Evolutionary conservation across 2,797 vertebrate species (phyloP).

Genomic region (Anguilla marmorata): DNA sequence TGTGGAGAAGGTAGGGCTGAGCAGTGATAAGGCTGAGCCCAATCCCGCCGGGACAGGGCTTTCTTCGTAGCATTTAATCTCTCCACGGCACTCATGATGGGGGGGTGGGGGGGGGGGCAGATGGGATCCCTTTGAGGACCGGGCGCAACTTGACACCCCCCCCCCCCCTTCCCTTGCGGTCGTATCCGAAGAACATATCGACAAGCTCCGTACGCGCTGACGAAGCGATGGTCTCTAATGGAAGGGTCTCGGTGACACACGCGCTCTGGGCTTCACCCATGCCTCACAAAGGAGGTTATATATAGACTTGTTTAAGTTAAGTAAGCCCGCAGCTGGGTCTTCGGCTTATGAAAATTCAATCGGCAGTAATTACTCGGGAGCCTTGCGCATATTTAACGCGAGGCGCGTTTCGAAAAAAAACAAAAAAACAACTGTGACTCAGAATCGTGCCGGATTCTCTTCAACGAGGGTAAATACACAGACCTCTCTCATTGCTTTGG

Average conservation of each 20-base stretch:
- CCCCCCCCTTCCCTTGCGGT: not conserved
- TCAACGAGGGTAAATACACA: conserved; percentile 46
- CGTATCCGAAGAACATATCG: conserved; percentile 19
- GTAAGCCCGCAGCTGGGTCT: conserved; percentile 43
- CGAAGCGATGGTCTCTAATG: conserved; percentile 2
- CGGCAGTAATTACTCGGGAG: conserved; percentile 68
- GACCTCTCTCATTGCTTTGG: conserved; percentile 51
- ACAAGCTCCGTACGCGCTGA: not conserved
- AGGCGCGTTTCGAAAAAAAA: conserved; percentile 55
- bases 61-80: not conserved
- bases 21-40: not conserved
- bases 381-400: conserved; percentile 71
- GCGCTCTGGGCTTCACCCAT: not conserved
- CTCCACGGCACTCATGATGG: not conserved
- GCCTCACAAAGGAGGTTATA: conserved; percentile 55
- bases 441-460: conserved; percentile 41
- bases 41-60: not conserved
- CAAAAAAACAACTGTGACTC: conserved; percentile 50
- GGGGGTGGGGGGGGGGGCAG: not conserved
- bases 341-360: conserved; percentile 73
- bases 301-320: conserved; percentile 66
- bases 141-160: not conserved
- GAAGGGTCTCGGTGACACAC: not conserved
- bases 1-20: not conserved
- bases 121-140: conserved; percentile 13